Evolutionary conservation across 2,113 vertebrate genomes (phyloP).

Genomic region (Pedionomus torquatus): DNA sequence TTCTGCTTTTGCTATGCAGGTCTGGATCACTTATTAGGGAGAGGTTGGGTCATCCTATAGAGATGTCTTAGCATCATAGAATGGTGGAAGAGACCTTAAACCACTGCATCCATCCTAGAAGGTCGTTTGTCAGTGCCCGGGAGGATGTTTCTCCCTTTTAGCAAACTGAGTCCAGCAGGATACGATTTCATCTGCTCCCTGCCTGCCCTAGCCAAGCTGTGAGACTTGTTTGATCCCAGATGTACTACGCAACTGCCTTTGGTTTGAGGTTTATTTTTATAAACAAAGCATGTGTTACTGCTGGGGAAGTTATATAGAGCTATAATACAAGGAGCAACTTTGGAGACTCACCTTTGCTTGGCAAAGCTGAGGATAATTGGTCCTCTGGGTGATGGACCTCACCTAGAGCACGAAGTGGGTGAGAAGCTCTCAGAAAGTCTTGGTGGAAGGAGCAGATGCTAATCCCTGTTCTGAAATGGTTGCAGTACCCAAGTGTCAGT

Average conservation of each 20-base stretch:
- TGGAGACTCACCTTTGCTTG: neutral
- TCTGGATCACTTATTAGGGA: neutral
- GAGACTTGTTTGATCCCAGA: neutral
- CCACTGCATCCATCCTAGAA: neutral
- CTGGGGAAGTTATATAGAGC: neutral
- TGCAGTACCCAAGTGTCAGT: fast-evolving
- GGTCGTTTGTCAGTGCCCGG: neutral
- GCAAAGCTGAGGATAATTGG: neutral
- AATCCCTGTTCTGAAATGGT: neutral
- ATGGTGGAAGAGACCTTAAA: no score
- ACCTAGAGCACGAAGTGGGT: neutral
- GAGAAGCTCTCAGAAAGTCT: neutral
- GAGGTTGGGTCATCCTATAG: neutral
- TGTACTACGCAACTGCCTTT: fast-evolving
- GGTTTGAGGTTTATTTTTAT: neutral
- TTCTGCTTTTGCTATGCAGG: neutral
- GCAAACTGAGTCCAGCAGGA: neutral
- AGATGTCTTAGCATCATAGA: neutral
- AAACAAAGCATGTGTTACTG: neutral
- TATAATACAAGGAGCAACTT: neutral
- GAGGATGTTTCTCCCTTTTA: neutral
- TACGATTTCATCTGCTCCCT: neutral
- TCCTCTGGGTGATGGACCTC: neutral
- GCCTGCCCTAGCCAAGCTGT: neutral
- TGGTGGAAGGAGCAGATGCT: neutral